Conservation (phyloP, 2,888 invertebrate genomes). For the Matsumyia berberina region DNA sequence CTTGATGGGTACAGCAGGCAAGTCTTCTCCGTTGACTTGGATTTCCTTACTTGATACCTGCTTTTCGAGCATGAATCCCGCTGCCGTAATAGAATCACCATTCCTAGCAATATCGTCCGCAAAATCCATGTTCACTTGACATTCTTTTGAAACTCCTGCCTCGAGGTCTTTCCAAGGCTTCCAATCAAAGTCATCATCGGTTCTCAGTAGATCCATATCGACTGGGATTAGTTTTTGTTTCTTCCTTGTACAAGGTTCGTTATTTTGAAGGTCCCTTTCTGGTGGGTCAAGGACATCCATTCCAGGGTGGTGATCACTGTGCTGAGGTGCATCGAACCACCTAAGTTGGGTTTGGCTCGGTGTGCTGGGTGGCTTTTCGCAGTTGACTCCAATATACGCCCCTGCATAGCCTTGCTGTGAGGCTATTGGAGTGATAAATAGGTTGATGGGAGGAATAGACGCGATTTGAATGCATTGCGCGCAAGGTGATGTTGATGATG, state of each 20-base stretch:
- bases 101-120: too few species aligned
- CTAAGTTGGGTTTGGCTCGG: constrained; percentile 5
- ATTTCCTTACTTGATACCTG: background rate
- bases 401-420: background rate
- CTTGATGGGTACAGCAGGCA: background rate
- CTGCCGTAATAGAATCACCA: too few species aligned
- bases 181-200: constrained; percentile 11
- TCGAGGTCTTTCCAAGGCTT: background rate
- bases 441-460: background rate
- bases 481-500: too few species aligned
- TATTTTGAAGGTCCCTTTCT: constrained; percentile 24
- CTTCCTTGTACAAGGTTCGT: background rate
- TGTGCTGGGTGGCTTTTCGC: constrained; percentile 5
- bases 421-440: background rate
- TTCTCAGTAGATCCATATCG: constrained; percentile 49
- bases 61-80: too few species aligned
- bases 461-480: background rate
- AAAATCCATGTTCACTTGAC: background rate
- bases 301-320: background rate
- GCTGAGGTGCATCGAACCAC: background rate
- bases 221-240: constrained; percentile 44
- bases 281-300: constrained; percentile 45
- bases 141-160: background rate
- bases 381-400: background rate
- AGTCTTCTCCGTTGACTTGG: background rate